Conservation (phyloP, 2,113 vertebrate genomes). For the Labeo catla region DNA sequence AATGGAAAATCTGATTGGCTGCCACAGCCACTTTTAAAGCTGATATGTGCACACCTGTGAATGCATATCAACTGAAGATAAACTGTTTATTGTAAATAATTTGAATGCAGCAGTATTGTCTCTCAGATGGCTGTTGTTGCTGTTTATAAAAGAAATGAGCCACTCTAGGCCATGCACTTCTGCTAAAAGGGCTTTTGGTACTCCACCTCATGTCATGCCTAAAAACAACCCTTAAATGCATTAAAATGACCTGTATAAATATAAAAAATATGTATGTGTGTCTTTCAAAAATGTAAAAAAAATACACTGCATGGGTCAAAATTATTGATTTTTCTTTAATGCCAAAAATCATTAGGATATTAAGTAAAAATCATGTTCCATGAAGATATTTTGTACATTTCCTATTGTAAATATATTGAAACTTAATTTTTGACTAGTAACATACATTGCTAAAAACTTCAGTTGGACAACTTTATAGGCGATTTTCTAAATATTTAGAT, state of each 20-base stretch:
- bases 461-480: too few species aligned
- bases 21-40: background rate
- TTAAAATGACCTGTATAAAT: background rate
- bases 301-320: too few species aligned
- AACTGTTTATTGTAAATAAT: background rate
- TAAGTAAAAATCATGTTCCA: too few species aligned
- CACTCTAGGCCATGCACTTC: background rate
- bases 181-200: background rate
- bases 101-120: background rate
- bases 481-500: too few species aligned
- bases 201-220: too few species aligned
- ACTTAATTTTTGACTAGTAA: too few species aligned
- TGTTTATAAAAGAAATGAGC: background rate
- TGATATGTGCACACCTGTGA: background rate
- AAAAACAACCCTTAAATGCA: background rate
- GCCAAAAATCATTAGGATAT: too few species aligned
- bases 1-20: background rate
- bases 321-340: too few species aligned
- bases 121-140: background rate
- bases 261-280: background rate
- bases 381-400: too few species aligned
- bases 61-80: background rate
- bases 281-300: too few species aligned
- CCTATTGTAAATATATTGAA: too few species aligned
- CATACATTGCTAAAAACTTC: too few species aligned